Percentiles rank a stretch among this genome's conserved stretches.
phyloP scores from a whole-genome alignment of 2,113 vertebrate genomes.

The Girardinichthys multiradiatus region DNA sequence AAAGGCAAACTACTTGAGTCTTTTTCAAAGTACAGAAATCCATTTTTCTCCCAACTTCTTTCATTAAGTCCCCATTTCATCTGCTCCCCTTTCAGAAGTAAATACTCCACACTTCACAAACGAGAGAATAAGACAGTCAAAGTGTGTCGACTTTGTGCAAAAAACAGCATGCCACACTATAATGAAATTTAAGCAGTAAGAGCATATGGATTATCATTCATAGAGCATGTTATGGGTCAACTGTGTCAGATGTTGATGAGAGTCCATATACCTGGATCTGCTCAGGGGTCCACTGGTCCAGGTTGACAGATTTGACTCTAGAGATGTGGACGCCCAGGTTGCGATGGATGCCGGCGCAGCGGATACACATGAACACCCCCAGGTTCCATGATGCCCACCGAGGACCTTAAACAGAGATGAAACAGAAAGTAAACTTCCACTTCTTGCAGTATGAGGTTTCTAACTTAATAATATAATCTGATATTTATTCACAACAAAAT shows the following conservation, averaged over 20 bases:
- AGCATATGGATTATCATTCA: background rate
- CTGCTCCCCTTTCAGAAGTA: background rate
- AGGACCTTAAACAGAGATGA: constrained; percentile 82
- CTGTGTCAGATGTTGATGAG: background rate
- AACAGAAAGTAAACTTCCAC: background rate
- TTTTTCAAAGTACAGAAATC: background rate
- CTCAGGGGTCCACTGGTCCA: constrained; percentile 98
- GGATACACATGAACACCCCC: constrained; percentile 98
- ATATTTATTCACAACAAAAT: no score
- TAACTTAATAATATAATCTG: no score
- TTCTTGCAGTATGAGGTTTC: no score
- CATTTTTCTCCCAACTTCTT: background rate
- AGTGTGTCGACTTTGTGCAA: background rate
- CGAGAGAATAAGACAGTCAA: background rate
- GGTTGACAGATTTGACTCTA: constrained; percentile 97
- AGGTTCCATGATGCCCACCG: constrained; percentile 99
- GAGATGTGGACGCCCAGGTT: constrained; percentile 99
- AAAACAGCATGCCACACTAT: background rate
- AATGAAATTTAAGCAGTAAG: no score
- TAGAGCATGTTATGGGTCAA: background rate
- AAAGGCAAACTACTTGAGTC: background rate
- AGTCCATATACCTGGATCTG: constrained; percentile 93
- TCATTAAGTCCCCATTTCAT: background rate
- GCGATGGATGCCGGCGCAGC: constrained; percentile 98
- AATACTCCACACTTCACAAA: background rate